Evolutionary conservation across 2,113 vertebrate species (phyloP).

Genomic region (Dicerorhinus sumatrensis): DNA sequence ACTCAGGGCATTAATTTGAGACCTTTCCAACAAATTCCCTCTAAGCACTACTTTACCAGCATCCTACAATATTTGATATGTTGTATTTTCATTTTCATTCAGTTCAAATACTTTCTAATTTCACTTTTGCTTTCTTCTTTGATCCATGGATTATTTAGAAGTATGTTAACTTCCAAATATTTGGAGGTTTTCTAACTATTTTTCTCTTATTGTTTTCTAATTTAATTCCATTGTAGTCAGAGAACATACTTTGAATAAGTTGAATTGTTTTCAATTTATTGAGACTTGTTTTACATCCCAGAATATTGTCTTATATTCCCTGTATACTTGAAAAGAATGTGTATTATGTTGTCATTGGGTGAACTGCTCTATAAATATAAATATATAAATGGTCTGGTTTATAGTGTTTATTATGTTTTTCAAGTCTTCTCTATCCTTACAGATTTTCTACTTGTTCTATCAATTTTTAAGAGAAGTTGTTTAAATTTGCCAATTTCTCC

Average conservation of each 20-base stretch:
- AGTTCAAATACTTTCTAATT: neutral
- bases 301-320: neutral
- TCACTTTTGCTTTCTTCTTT: neutral
- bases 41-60: neutral
- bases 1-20: neutral
- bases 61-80: neutral
- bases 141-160: neutral
- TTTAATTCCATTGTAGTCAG: neutral
- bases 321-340: neutral
- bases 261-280: constrained; percentile 44
- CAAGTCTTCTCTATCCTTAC: neutral
- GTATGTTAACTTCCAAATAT: constrained; percentile 17
- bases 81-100: neutral
- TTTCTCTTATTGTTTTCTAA: constrained; percentile 7
- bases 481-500: neutral
- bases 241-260: neutral
- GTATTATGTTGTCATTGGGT: neutral
- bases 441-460: neutral
- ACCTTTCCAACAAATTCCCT: neutral
- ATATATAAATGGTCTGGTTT: neutral
- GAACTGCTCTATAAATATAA: neutral
- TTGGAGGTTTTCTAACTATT: neutral
- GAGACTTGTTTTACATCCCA: neutral
- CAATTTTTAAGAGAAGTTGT: constrained; percentile 4
- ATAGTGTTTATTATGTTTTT: neutral